Conservation (phyloP, 1,140 invertebrate genomes). For the Drosophila ananassae region DNA sequence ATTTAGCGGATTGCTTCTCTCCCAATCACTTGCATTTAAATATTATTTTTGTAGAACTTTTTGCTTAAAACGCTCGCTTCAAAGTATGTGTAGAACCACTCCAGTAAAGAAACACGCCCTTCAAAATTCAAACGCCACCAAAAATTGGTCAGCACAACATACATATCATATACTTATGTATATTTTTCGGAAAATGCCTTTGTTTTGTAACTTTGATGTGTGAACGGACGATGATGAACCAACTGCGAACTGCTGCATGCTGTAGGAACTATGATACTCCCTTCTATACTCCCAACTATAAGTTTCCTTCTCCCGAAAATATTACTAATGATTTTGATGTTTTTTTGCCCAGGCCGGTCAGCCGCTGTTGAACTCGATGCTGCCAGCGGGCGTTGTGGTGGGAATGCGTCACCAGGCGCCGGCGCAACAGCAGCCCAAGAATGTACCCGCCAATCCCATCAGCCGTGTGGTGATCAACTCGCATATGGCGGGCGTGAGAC, state of each 20-base stretch:
- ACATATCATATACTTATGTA: background rate
- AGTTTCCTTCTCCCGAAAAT: conserved; percentile 32
- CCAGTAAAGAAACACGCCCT: background rate
- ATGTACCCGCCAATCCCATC: conserved; percentile 87
- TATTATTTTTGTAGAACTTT: background rate
- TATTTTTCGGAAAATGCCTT: background rate
- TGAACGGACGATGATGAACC: background rate
- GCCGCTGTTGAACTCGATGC: conserved; percentile 85
- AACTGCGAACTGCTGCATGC: conserved; percentile 53
- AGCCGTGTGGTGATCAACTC: conserved; percentile 91
- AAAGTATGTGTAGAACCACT: background rate
- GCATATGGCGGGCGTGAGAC: conserved; percentile 91
- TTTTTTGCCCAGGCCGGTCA: conserved; percentile 73
- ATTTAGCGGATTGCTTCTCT: too few species aligned
- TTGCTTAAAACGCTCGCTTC: background rate
- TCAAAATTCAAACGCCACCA: background rate
- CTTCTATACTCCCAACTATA: background rate
- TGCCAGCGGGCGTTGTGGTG: conserved; percentile 92
- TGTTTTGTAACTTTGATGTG: background rate
- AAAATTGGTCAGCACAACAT: background rate
- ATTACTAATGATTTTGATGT: conserved; percentile 7
- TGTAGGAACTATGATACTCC: conserved; percentile 46
- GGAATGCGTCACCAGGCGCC: conserved; percentile 89
- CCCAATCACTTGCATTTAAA: background rate
- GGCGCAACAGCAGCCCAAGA: conserved; percentile 90